Evolutionary conservation across 2,888 invertebrate genomes (phyloP).

Genomic region (Ryuthela nishihirai): DNA sequence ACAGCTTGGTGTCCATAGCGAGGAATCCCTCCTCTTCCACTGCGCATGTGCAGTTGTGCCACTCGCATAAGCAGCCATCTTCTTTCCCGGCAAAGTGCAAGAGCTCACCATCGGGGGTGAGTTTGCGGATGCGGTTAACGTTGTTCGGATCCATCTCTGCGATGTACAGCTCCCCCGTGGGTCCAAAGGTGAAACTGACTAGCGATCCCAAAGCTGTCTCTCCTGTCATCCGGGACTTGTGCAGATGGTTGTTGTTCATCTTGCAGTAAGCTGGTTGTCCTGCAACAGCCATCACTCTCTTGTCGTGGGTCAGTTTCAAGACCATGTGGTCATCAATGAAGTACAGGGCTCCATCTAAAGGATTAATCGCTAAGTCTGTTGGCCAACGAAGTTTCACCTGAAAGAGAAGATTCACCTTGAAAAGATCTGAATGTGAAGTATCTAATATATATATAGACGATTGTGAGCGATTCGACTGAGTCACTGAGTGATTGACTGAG

Average conservation of each 20-base stretch:
- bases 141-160: constrained; percentile 94
- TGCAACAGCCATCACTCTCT: constrained; percentile 81
- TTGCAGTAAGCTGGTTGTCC: constrained; percentile 91
- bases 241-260: constrained; percentile 46
- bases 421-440: no score
- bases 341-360: constrained; percentile 87
- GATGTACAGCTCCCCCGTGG: constrained; percentile 80
- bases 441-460: no score
- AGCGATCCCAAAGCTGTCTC: constrained; percentile 87
- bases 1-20: constrained; percentile 89
- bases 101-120: constrained; percentile 90
- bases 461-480: no score
- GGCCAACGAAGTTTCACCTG: constrained; percentile 91
- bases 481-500: no score
- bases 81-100: constrained; percentile 91
- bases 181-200: constrained; percentile 83
- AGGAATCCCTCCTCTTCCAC: constrained; percentile 63
- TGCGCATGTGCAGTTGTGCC: constrained; percentile 60
- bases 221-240: constrained; percentile 57
- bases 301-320: constrained; percentile 83
- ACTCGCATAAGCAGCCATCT: constrained; percentile 79
- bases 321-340: constrained; percentile 93
- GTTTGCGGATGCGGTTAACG: constrained; percentile 81
- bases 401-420: no score
- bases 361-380: constrained; percentile 89